phyloP scores from a whole-genome alignment of 2,888 invertebrate genomes.

The Melikaiella ostensackeni region DNA sequence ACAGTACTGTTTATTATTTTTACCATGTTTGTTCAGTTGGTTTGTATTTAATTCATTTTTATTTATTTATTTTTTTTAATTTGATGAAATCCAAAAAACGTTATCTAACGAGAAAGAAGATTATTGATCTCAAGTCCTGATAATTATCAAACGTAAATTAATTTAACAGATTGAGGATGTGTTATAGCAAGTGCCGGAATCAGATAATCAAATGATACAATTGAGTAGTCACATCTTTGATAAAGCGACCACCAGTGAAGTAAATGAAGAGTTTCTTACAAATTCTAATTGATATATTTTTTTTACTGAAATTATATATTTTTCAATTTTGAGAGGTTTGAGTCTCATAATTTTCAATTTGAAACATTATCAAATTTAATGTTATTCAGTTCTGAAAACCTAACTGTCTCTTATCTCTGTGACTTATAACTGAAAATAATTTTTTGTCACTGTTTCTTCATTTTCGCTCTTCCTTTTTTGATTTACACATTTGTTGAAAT shows the following conservation, averaged over 20 bases:
- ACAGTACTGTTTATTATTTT: background rate
- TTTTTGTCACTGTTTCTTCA: no score
- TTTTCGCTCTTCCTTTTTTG: no score
- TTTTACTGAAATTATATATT: background rate
- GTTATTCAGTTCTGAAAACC: no score
- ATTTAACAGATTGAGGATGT: background rate
- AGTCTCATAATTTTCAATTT: background rate
- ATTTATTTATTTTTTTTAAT: no score
- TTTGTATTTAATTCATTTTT: background rate
- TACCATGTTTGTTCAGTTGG: background rate
- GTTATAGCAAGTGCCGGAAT: background rate
- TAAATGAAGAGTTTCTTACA: background rate
- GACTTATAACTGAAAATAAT: no score
- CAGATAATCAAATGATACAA: background rate
- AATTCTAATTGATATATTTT: background rate
- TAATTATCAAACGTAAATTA: background rate
- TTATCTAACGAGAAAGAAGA: background rate
- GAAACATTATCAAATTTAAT: no score
- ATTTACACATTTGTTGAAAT: no score
- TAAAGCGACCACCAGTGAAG: conserved; percentile 1
- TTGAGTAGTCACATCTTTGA: background rate
- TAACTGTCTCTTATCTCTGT: no score
- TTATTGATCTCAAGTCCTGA: background rate
- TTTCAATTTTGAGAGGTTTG: background rate
- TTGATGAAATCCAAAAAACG: background rate